Conservation (phyloP, 2,888 invertebrate genomes). For the Parnassius mnemosyne region DNA sequence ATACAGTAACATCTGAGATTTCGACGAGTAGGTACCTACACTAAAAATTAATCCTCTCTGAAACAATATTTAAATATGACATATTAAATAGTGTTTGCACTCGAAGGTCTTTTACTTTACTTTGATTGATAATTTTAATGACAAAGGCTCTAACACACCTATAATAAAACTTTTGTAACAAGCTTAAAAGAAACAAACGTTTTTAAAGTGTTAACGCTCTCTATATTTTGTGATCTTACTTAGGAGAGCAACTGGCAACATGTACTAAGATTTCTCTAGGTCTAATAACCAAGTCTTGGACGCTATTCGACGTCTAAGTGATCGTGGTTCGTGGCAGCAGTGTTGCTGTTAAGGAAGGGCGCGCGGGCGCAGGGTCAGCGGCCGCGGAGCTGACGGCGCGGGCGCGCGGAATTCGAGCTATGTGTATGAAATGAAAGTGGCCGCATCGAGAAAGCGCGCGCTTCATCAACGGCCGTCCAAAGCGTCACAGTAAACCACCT, state of each 20-base stretch:
- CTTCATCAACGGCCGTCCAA: constrained; percentile 59
- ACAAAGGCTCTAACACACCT: too few relatives aligned
- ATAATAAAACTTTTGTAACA: too few relatives aligned
- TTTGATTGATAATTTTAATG: too few relatives aligned
- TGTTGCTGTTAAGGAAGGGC: constrained; percentile 66
- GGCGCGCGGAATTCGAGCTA: constrained; percentile 78
- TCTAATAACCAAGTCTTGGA: too few relatives aligned
- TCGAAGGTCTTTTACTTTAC: too few relatives aligned
- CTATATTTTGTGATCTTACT: not conserved
- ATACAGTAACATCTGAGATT: too few relatives aligned
- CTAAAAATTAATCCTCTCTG: too few relatives aligned
- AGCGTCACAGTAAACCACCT: constrained; percentile 45
- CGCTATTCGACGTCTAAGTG: constrained; percentile 29
- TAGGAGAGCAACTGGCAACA: not conserved
- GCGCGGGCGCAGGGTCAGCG: constrained; percentile 80
- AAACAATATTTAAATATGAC: too few relatives aligned
- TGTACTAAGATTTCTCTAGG: not conserved
- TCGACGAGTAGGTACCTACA: too few relatives aligned
- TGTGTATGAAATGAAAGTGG: constrained; percentile 81
- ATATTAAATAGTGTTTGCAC: too few relatives aligned
- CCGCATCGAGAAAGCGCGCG: constrained; percentile 79
- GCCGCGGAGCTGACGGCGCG: constrained; percentile 70
- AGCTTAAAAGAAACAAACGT: too few relatives aligned
- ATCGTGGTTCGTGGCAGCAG: constrained; percentile 45
- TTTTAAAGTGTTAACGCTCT: not conserved